phyloP scores from a whole-genome alignment of 30 jellyfish, hydroid and myxozoan species.

The Chironex yamaguchii region DNA sequence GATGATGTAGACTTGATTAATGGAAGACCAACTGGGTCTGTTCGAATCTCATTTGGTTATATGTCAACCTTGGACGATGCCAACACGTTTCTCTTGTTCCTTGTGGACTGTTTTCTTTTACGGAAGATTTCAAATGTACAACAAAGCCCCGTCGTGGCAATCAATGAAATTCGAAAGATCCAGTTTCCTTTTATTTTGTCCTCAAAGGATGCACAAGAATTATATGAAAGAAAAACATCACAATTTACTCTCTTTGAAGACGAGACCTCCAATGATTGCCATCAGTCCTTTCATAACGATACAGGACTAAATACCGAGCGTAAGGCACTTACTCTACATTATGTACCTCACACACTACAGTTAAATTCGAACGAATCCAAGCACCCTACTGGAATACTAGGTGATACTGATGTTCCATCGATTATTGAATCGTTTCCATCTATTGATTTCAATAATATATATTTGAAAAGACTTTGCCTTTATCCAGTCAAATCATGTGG shows the following conservation, averaged over 20 bases:
- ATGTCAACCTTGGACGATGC: conserved; percentile 66
- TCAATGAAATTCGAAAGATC: not conserved
- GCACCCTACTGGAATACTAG: not conserved
- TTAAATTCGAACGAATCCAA: not conserved
- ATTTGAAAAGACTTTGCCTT: conserved; percentile 17
- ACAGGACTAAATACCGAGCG: not conserved
- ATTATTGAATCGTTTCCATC: not conserved
- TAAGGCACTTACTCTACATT: no score
- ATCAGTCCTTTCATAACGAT: not conserved
- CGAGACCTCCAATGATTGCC: no score
- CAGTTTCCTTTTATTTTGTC: not conserved
- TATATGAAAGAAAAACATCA: not conserved
- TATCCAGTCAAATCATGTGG: conserved; percentile 77
- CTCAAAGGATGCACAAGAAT: not conserved
- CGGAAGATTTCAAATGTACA: not conserved
- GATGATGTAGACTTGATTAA: conserved; percentile 64
- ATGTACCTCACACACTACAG: not conserved
- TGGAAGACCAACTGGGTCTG: conserved; percentile 74
- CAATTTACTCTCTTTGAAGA: not conserved
- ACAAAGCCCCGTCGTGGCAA: not conserved
- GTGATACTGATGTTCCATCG: not conserved
- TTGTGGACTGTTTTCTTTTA: conserved; percentile 36
- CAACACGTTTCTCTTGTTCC: conserved; percentile 36
- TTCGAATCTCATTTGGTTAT: conserved; percentile 65
- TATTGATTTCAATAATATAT: not conserved